A percentile compares a stretch with the other conserved stretches of the same genome.
phyloP scores from a whole-genome alignment of 2,113 vertebrate genomes.

The Eretmodus cyanostictus region DNA sequence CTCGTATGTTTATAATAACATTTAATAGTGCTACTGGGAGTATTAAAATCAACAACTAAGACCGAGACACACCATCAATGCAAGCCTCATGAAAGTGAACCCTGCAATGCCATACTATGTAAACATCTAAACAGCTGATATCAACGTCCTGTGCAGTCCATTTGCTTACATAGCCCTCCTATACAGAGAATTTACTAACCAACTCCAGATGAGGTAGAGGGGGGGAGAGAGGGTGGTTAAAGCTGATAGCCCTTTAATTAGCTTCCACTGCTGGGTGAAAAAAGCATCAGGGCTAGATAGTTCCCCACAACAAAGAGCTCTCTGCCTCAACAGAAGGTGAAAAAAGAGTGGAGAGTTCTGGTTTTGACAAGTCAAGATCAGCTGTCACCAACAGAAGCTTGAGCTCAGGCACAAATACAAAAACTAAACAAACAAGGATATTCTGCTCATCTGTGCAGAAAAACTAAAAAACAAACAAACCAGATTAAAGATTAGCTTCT shows the following conservation, averaged over 20 bases:
- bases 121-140: neutral
- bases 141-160: neutral
- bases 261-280: conserved; percentile 9
- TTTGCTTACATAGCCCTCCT: neutral
- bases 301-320: conserved; percentile 61
- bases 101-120: neutral
- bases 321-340: conserved; percentile 36
- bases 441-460: neutral
- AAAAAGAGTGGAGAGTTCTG: conserved; percentile 63
- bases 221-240: neutral
- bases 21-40: neutral
- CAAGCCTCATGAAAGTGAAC: neutral
- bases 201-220: neutral
- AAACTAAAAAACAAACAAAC: neutral
- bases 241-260: conserved; percentile 40
- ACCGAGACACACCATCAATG: neutral
- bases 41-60: neutral
- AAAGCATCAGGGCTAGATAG: conserved; percentile 40
- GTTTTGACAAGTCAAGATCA: conserved; percentile 58
- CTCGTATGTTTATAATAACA: neutral
- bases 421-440: neutral
- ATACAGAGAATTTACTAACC: neutral
- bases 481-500: neutral
- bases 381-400: conserved; percentile 52
- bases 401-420: neutral